These are phyloP conservation scores for Tringa solitaria DNA, from an alignment of 2,113 vertebrate species.

Conservation along the genomic window DNA sequence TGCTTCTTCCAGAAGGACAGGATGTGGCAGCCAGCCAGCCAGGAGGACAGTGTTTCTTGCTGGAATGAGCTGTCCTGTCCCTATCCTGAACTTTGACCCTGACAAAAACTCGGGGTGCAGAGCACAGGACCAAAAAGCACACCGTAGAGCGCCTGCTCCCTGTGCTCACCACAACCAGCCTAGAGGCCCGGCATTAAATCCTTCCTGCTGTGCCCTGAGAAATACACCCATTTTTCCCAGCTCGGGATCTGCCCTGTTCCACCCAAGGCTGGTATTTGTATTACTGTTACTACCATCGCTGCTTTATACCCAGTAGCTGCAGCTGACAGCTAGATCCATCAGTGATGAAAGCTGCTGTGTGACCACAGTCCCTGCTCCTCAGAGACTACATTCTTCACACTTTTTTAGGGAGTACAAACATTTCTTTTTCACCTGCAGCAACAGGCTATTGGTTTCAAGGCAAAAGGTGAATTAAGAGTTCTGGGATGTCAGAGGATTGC, in stretches of 20 bases:
- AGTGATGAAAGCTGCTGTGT: neutral
- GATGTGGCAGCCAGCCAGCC: neutral
- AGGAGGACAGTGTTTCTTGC: neutral
- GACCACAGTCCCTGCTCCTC: neutral
- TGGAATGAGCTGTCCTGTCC: neutral
- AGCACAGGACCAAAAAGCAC: neutral
- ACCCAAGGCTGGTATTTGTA: neutral
- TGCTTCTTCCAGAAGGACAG: neutral
- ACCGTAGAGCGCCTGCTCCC: neutral
- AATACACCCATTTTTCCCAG: neutral
- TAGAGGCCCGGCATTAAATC: neutral
- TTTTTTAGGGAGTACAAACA: neutral
- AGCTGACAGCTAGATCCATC: neutral
- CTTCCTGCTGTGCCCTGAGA: neutral
- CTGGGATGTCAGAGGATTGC: neutral
- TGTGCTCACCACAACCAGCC: neutral
- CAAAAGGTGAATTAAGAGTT: neutral
- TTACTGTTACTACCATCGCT: neutral
- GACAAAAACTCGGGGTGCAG: neutral
- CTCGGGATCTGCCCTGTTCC: neutral
- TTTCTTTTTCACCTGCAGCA: neutral
- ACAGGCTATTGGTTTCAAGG: neutral
- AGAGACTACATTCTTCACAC: neutral
- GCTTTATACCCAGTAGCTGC: neutral
- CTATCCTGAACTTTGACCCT: neutral